These are phyloP conservation scores for Pycnomerus fuliginosus DNA, from an alignment of 2,888 invertebrate genomes.

Conservation along the genomic window DNA sequence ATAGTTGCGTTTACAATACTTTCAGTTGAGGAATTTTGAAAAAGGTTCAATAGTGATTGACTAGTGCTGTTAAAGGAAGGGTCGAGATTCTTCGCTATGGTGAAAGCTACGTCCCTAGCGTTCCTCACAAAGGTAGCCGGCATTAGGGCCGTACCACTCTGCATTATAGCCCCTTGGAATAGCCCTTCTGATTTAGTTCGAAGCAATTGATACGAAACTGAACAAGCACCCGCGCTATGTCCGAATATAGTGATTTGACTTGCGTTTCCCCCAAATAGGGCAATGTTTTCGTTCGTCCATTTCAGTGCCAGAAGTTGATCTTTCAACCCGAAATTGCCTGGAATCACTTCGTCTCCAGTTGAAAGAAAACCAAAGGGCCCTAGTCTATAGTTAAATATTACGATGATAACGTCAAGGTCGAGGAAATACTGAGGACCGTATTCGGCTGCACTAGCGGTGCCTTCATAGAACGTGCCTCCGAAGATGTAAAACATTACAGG, in stretches of 20 bases:
- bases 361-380: slow-evolving; percentile 6
- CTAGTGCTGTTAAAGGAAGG: no score
- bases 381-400: slow-evolving; percentile 4
- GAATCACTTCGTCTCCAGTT: slow-evolving; percentile 1
- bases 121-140: no score
- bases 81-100: no score
- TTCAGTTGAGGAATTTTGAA: no score
- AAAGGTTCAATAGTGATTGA: no score
- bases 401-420: slow-evolving; percentile 2
- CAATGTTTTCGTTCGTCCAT: slow-evolving; percentile 1
- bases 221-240: slow-evolving; percentile 3
- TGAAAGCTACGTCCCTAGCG: no score
- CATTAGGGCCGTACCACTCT: no score
- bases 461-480: slow-evolving; percentile 4
- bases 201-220: not conserved
- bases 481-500: slow-evolving; percentile 10
- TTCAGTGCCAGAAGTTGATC: slow-evolving; percentile 1
- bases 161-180: no score
- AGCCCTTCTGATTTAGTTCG: not conserved
- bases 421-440: not conserved
- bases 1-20: no score
- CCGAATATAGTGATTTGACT: slow-evolving; percentile 4
- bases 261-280: slow-evolving; percentile 1
- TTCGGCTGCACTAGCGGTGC: not conserved
- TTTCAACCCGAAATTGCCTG: slow-evolving; percentile 3